Conservation (phyloP, 2,113 vertebrate species). For the Struthidea cinerea region DNA sequence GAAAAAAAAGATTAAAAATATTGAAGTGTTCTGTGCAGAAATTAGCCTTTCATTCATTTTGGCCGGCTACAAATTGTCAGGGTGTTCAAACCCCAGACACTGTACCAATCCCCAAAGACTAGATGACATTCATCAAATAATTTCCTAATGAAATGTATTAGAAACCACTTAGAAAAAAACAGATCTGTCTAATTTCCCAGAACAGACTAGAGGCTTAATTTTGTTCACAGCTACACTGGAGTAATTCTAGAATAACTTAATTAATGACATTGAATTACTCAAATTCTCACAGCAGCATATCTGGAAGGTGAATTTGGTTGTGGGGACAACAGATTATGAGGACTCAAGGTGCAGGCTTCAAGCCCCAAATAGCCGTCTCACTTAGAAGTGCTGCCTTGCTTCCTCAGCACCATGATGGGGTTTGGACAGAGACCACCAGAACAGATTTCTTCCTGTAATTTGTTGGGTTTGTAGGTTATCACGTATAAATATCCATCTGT, state of each 20-base stretch:
- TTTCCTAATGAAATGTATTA: slow-evolving; percentile 45
- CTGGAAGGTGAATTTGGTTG: slow-evolving; percentile 5
- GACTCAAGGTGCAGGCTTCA: neutral
- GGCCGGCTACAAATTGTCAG: neutral
- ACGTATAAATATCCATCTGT: neutral
- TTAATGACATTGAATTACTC: slow-evolving; percentile 28
- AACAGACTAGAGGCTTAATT: slow-evolving; percentile 48
- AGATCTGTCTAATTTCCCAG: slow-evolving; percentile 51
- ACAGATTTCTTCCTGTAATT: neutral
- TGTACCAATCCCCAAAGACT: neutral
- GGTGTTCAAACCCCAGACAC: slow-evolving; percentile 1
- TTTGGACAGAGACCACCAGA: neutral
- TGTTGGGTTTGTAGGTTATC: neutral
- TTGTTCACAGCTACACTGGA: slow-evolving; percentile 36
- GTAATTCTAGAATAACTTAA: slow-evolving; percentile 56
- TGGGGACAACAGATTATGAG: neutral
- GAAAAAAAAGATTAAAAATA: neutral
- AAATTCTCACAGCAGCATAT: neutral
- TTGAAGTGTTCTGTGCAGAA: neutral
- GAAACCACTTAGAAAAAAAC: slow-evolving; percentile 32
- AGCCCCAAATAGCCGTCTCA: neutral
- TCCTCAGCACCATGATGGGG: neutral
- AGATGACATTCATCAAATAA: slow-evolving; percentile 44
- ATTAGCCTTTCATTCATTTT: slow-evolving; percentile 18
- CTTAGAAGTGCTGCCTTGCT: neutral